Conservation (phyloP, 1,140 invertebrate genomes). For the Eumaeus atala region DNA sequence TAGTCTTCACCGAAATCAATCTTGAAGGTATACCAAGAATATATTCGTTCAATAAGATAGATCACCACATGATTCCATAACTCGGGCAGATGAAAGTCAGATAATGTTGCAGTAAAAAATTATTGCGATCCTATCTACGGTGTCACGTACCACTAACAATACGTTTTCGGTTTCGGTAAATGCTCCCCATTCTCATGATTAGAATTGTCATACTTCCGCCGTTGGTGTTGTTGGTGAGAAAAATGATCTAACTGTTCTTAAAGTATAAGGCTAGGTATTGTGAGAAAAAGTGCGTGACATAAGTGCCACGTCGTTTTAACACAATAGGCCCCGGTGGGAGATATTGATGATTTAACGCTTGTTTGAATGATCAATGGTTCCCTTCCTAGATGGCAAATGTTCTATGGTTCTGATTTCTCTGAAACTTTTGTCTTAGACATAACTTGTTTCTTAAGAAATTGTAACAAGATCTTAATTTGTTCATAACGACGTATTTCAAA, state of each 20-base stretch:
- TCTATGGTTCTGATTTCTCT: no score
- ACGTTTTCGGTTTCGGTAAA: conserved; percentile 1
- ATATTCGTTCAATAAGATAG: neutral
- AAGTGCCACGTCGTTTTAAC: neutral
- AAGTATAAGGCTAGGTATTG: conserved; percentile 9
- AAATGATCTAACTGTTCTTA: conserved; percentile 3
- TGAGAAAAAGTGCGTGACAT: conserved; percentile 16
- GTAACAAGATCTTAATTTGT: no score
- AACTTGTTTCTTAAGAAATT: no score
- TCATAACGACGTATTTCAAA: no score
- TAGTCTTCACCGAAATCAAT: no score
- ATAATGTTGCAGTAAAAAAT: conserved; percentile 14
- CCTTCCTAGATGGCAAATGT: no score
- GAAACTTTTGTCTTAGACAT: no score
- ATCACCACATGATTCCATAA: conserved; percentile 48
- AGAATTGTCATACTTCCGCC: conserved; percentile 9
- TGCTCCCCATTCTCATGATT: conserved; percentile 2
- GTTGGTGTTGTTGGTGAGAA: neutral
- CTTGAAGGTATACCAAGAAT: no score
- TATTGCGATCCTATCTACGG: conserved; percentile 1
- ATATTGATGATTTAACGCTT: neutral
- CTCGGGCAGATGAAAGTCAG: conserved; percentile 41
- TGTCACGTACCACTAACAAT: neutral
- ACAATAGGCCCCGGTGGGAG: neutral
- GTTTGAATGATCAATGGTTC: neutral